Evolutionary conservation across 2,113 vertebrate species (phyloP), one percentile per base, ranked within the genome.

Genomic region (Ptyas mucosa): DNA sequence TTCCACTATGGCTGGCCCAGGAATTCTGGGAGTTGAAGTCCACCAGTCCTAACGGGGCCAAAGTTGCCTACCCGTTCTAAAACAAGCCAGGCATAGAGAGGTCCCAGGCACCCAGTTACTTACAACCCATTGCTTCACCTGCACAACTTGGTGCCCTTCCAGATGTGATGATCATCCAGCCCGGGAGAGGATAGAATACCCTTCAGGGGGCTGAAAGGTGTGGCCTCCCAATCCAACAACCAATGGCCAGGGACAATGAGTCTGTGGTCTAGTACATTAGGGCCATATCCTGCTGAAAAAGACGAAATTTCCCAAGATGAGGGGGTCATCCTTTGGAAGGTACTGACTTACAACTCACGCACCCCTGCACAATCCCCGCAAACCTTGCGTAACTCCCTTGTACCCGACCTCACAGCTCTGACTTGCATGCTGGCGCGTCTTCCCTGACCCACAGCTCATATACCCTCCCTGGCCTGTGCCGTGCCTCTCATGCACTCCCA

Each of bases 361-460:
- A n/a, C 26, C 61, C 18, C 12, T 29, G 12, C 29, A n/a, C 61
- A 69, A 11, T n/a, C 61, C 61, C 26, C 29, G 0, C 26, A n/a
- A n/a, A 29, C 4, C 26, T 69, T n/a, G 29, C 26, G 0, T 64
- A 14, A 11, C 26, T n/a, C 26, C 61, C 11, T 64, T 14, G 11
- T 15, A 1, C 29, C 61, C 2, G 23, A 1, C 29, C 29, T 69
- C 29, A 18, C 5, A 69, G 64, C 29, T 1, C 64, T 69, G 29
- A n/a, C 5, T 15, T 6, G 29, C 5, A 1, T 69, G 29, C 29
- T 0, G 5, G 29, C 12, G 10, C 4, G 0, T 5, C 26, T 26
- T 64, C 58, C 58, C 3, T 29, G 58, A 29, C 58, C 26, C 21
- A 57, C 20, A 57, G 55, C 21, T 23, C 55, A 21, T 23, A 14